A percentile compares a stretch with the other conserved stretches of the same genome.
phyloP scores from a whole-genome alignment of 2,888 invertebrate species.

The Erpobdella octoculata region DNA sequence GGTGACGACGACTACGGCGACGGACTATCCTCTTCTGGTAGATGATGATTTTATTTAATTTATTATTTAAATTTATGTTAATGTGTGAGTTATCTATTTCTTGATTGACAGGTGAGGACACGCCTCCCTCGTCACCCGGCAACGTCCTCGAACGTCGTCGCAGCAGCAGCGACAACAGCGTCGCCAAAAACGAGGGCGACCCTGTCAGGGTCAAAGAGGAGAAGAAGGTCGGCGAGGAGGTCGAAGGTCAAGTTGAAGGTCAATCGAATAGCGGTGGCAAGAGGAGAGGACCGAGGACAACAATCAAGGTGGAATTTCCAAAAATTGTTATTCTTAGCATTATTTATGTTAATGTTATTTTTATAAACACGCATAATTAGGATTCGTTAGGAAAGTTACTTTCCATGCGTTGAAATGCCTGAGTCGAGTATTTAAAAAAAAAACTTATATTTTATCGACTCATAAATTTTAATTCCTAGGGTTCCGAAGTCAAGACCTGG shows the following conservation, averaged over 20 bases:
- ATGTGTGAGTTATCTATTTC: not conserved
- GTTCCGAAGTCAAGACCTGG: too few relatives aligned
- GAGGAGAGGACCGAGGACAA: slow-evolving; percentile 83
- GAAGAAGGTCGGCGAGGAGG: not conserved
- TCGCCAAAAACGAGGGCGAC: not conserved
- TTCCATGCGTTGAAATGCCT: too few relatives aligned
- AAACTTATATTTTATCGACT: too few relatives aligned
- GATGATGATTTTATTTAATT: not conserved
- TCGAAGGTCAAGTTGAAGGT: slow-evolving; percentile 12
- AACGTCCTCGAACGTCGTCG: not conserved
- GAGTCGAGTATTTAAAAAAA: too few relatives aligned
- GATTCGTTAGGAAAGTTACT: too few relatives aligned
- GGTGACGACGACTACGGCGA: not conserved
- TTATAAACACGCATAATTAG: too few relatives aligned
- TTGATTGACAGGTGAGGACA: not conserved
- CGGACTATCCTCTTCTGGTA: not conserved
- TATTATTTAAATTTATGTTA: not conserved
- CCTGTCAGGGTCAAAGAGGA: not conserved
- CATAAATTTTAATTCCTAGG: too few relatives aligned
- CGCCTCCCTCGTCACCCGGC: not conserved
- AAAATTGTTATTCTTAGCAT: not conserved
- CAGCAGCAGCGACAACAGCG: slow-evolving; percentile 3
- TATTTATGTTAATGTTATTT: not conserved
- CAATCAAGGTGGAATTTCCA: slow-evolving; percentile 65
- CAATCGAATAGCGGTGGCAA: slow-evolving; percentile 43